A percentile compares a stretch with the other conserved stretches of the same genome.
These are phyloP conservation scores for Hemichromis elongatus DNA, from an alignment of 2,113 vertebrate genomes.

Conservation along the genomic window DNA sequence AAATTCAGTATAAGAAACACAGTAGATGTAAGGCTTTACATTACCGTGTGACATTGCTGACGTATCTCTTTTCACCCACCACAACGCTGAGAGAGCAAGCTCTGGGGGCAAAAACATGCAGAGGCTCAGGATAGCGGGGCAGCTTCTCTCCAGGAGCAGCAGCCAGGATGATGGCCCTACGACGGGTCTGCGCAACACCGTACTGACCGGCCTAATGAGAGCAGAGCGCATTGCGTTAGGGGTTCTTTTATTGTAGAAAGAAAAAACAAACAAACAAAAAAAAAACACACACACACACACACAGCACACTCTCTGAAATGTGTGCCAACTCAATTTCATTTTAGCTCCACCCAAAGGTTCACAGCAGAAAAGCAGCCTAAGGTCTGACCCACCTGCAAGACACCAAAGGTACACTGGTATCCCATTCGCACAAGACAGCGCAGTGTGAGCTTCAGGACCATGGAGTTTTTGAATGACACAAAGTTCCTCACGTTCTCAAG, in stretches of 20 bases:
- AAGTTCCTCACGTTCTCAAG: slow-evolving; percentile 96
- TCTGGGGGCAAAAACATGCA: slow-evolving; percentile 90
- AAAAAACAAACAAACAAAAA: too few species aligned
- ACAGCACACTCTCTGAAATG: neutral
- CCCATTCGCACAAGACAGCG: slow-evolving; percentile 96
- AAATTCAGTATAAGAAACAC: neutral
- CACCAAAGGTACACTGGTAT: slow-evolving; percentile 95
- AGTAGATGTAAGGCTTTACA: accelerated
- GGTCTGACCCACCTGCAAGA: slow-evolving; percentile 81
- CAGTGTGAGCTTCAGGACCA: slow-evolving; percentile 94
- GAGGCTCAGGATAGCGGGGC: slow-evolving; percentile 86
- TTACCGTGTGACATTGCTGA: slow-evolving; percentile 93
- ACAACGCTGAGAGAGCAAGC: slow-evolving; percentile 90
- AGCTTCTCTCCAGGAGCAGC: slow-evolving; percentile 90
- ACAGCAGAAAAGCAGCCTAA: neutral
- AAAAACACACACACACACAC: too few species aligned
- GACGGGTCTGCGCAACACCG: slow-evolving; percentile 88
- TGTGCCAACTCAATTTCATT: neutral
- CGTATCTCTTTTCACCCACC: slow-evolving; percentile 90
- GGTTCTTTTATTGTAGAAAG: neutral
- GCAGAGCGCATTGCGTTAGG: neutral
- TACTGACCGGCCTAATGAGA: slow-evolving; percentile 89
- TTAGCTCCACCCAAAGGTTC: neutral
- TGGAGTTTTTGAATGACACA: slow-evolving; percentile 93
- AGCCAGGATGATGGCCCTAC: slow-evolving; percentile 88